These are phyloP conservation scores for Epinephelus fuscoguttatus DNA, from an alignment of 2,113 vertebrate species.

Conservation along the genomic window DNA sequence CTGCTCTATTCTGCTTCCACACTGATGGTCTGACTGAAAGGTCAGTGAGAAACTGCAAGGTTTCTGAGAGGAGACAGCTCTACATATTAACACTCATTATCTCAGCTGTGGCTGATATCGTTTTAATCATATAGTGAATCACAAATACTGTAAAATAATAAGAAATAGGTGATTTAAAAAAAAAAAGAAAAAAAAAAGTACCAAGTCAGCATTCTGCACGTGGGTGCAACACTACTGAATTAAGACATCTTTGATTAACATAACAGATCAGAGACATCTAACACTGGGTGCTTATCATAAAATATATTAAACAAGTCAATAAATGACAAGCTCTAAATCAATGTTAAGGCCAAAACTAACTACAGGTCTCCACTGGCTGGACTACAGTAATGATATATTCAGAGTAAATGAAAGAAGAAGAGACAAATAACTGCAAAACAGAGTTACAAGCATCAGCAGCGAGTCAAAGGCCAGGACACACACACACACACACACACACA, in stretches of 20 bases:
- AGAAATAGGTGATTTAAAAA: not conserved
- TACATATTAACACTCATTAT: too few species aligned
- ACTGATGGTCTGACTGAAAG: not conserved
- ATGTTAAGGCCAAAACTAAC: not conserved
- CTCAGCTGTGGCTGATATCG: too few species aligned
- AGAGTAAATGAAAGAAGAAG: not conserved
- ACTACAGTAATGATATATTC: not conserved
- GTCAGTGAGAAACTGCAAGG: too few species aligned
- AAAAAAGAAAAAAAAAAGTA: not conserved
- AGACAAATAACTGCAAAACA: not conserved
- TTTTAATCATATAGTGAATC: not conserved
- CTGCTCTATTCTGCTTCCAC: not conserved
- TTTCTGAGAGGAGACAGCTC: too few species aligned
- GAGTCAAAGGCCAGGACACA: not conserved
- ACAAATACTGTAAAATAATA: not conserved
- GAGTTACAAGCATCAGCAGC: not conserved
- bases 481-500: too few species aligned
- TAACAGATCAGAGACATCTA: not conserved
- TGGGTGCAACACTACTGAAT: not conserved
- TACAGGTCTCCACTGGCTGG: not conserved
- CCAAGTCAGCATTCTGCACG: not conserved
- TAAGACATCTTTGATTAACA: conserved; percentile 14
- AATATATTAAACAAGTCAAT: not conserved
- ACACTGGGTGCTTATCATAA: not conserved
- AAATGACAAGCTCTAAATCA: not conserved